Evolutionary conservation across 2,113 vertebrate genomes (phyloP), one percentile per base, ranked within the genome.

Genomic region (Lepisosteus oculatus): DNA sequence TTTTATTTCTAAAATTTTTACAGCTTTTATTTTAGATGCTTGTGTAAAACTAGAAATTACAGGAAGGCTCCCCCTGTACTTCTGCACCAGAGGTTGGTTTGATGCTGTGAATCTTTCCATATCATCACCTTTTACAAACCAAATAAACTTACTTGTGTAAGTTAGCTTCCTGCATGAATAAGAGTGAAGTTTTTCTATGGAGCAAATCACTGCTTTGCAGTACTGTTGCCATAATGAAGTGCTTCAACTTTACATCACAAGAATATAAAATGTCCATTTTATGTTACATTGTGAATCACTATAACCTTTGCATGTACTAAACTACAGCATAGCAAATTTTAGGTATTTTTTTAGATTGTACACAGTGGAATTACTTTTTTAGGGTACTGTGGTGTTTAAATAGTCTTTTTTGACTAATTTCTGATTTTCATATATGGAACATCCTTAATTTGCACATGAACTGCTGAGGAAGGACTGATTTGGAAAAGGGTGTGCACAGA

Each of bases 381-480:
- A 95, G 94, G 91, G 94, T 93, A 93, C 94, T 90, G 95, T 97
- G 94, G 94, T 89, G 93, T 95, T 95, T 93, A 92, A 95, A 95
- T 95, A 94, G 92, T 95, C 74, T 71, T 70, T 89, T 90, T 90
- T 91, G 82, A 92, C 86, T 93, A 93, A 92, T 95, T 94, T 95
- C 92, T 92, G 88, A 79, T 84, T 81, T 94, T 92, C 92, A 94
- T 91, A 94, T 92, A 93, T 92, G 92, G 91, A 94, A 93, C 94
- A 90, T 93, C 94, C 89, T 91, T 87, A 91, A 95, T 96, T 97
- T 97, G 95, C 94, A 95, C 96, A 95, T 93, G 90, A 94, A 94
- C 90, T 94, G 90, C 94, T 89, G 92, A 94, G 86, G 92, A 93
- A 93, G 92, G 90, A 93, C 89, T 87, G 88, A 90, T 85, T 80